Evolutionary conservation across 2,888 invertebrate species (phyloP).

Genomic region (Catocala sponsa): DNA sequence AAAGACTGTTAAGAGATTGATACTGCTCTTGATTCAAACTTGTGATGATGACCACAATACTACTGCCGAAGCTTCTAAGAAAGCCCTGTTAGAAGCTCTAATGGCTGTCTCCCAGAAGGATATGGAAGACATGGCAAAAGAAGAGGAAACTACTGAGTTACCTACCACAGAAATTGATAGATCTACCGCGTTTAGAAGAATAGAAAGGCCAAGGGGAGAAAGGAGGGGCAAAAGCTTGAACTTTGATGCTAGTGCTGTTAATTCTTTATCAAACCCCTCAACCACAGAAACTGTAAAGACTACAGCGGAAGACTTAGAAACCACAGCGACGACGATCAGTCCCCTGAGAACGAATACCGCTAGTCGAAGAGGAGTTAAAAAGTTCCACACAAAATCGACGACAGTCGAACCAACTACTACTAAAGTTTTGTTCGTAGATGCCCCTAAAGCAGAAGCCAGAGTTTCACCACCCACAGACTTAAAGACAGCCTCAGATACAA

Average conservation of each 20-base stretch:
- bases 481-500: constrained; percentile 90
- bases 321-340: constrained; percentile 67
- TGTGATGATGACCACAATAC: constrained; percentile 92
- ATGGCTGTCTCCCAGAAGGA: constrained; percentile 89
- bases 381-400: constrained; percentile 68
- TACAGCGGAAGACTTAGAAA: constrained; percentile 63
- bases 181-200: constrained; percentile 65
- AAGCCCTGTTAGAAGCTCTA: constrained; percentile 90
- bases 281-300: constrained; percentile 63
- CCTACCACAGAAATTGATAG: constrained; percentile 65
- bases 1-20: constrained; percentile 91
- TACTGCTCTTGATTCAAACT: constrained; percentile 93
- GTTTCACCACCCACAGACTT: constrained; percentile 67
- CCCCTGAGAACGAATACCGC: constrained; percentile 64
- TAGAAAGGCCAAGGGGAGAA: constrained; percentile 62
- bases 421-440: constrained; percentile 65
- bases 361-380: constrained; percentile 75
- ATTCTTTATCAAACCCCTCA: constrained; percentile 75
- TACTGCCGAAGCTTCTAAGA: constrained; percentile 91
- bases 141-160: constrained; percentile 65
- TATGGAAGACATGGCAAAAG: constrained; percentile 83
- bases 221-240: constrained; percentile 73
- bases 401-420: constrained; percentile 61
- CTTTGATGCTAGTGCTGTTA: constrained; percentile 75
- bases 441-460: constrained; percentile 78